Percentiles rank a stretch among this genome's conserved stretches.
Evolutionary conservation across 1,140 invertebrate species (phyloP).

Genomic region (Dryas iulia): DNA sequence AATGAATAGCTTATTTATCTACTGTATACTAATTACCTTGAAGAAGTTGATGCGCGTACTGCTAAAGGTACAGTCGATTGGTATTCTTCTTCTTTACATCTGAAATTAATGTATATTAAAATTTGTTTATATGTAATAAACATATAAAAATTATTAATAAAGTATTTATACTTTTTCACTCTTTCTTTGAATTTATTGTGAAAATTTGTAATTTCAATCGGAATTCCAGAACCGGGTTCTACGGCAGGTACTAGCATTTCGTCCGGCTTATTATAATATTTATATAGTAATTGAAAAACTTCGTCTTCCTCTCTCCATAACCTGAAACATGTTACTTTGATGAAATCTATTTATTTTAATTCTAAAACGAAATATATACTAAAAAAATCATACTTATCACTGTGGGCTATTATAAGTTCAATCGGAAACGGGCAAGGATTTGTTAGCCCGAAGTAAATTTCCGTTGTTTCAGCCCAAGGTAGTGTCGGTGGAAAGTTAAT

Average conservation of each 20-base stretch:
- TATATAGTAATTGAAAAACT: conserved; percentile 58
- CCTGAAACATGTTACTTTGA: conserved; percentile 36
- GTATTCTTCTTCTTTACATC: conserved; percentile 49
- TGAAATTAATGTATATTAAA: conserved; percentile 27
- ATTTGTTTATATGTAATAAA: neutral
- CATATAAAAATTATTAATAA: too few species aligned
- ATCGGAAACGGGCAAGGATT: conserved; percentile 72
- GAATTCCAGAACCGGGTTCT: conserved; percentile 52
- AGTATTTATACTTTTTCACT: conserved; percentile 51
- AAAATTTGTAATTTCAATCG: conserved; percentile 54
- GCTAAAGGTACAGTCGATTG: conserved; percentile 36
- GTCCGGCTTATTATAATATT: conserved; percentile 66
- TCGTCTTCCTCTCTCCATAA: conserved; percentile 71
- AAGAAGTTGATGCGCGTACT: conserved; percentile 26
- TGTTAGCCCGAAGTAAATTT: conserved; percentile 67
- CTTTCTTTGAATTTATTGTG: conserved; percentile 47
- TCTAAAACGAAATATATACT: conserved; percentile 4
- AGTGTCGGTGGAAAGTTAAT: conserved; percentile 61
- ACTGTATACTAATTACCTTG: conserved; percentile 38
- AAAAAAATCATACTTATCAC: conserved; percentile 53
- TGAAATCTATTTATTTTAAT: neutral
- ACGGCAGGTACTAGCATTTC: conserved; percentile 67
- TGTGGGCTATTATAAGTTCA: conserved; percentile 69
- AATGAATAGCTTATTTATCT: neutral
- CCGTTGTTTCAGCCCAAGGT: conserved; percentile 62